phyloP scores from a whole-genome alignment of 2,113 vertebrate genomes.

The Alethe castanea region DNA sequence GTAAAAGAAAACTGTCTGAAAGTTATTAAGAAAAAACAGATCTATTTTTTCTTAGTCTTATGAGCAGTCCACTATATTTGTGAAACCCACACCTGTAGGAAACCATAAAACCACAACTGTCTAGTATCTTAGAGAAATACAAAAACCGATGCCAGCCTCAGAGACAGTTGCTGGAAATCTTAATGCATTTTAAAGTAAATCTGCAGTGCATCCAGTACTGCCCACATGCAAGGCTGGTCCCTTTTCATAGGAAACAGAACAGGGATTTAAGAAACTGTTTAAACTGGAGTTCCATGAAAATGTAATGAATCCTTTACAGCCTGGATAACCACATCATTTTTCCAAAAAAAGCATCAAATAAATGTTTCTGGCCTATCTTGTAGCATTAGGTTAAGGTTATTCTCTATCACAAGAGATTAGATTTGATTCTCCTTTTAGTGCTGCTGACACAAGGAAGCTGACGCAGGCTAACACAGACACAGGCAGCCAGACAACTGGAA shows the following conservation, averaged over 20 bases:
- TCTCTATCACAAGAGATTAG: slow-evolving; percentile 19
- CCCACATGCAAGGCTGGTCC: not conserved
- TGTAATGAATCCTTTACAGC: not conserved
- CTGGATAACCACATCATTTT: not conserved
- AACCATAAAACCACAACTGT: not conserved
- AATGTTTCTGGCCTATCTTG: not conserved
- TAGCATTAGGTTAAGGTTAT: slow-evolving; percentile 28
- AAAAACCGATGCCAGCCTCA: not conserved
- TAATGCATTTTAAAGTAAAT: not conserved
- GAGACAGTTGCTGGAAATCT: not conserved
- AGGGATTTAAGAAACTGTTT: not conserved
- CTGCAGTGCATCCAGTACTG: not conserved
- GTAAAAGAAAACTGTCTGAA: not conserved
- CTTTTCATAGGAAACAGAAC: not conserved
- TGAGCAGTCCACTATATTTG: not conserved
- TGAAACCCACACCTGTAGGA: not conserved
- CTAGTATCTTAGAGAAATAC: not conserved
- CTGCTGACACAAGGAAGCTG: slow-evolving; percentile 35
- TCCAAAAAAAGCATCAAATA: slow-evolving; percentile 10
- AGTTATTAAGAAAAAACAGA: not conserved
- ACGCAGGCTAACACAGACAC: not conserved
- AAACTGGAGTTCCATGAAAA: not conserved
- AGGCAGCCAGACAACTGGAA: slow-evolving; percentile 27
- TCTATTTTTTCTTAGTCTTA: not conserved
- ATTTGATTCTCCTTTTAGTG: slow-evolving; percentile 34